Conservation (phyloP, 2,888 invertebrate genomes). For the Callyntrura sp. region DNA sequence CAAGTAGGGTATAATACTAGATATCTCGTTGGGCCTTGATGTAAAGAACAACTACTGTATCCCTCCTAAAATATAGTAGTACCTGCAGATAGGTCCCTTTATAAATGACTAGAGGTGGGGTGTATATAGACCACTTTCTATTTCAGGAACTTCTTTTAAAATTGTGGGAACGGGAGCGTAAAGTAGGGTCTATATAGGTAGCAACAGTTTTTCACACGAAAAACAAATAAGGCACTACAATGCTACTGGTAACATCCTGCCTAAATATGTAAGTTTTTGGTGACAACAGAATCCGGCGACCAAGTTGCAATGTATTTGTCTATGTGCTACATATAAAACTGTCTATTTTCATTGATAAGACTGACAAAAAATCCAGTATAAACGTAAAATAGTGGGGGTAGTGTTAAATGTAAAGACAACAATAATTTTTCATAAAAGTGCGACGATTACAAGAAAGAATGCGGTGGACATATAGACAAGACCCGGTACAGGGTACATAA, state of each 20-base stretch:
- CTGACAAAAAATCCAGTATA: background rate
- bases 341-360: background rate
- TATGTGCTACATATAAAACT: background rate
- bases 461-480: conserved; percentile 28
- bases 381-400: background rate
- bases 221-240: background rate
- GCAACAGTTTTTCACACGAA: background rate
- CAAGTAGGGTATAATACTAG: background rate
- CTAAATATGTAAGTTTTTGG: no score
- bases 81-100: no score
- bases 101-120: no score
- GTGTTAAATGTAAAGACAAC: background rate
- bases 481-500: background rate
- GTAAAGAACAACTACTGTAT: no score
- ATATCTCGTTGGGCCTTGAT: background rate
- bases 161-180: background rate
- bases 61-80: no score
- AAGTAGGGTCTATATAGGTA: conserved; percentile 37
- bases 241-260: background rate
- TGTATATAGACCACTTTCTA: no score
- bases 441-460: background rate
- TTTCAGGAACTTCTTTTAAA: background rate
- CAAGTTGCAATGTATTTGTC: background rate
- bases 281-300: no score
- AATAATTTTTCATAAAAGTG: background rate